Evolutionary conservation across 1,140 invertebrate genomes (phyloP), one percentile per base, ranked within the genome.

Genomic region (Antheraea pernyi): DNA sequence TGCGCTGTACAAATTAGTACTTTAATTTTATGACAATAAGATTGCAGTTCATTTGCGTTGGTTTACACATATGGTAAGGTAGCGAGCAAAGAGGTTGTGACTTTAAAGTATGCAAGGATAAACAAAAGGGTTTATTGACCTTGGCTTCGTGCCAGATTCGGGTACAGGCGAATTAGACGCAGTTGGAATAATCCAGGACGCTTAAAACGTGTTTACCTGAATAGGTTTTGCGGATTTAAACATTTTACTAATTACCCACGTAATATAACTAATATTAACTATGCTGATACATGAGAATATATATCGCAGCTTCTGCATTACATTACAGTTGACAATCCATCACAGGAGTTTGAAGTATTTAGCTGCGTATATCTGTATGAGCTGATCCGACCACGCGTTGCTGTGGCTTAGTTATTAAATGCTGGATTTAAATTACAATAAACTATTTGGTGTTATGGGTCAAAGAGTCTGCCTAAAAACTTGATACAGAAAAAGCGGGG

Each of bases 101-200:
- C 59, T 74, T 73, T 74, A 77, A 76, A 69, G 73, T 71, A 71
- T 71, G 72, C 63, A 71, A 19, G 67, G 69, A 69, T 75, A 75
- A 69, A 80, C 72, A 76, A 78, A 80, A 77, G 79, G 80, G 86
- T 88, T 89, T 85, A 89, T 85, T 88, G 83, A 88, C 86, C 88
- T 88, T 90, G 86, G 88, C 86, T 81, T 74, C 73, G 73, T 77
- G 85, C 88, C 86, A 90, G 85, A 83, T 85, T 86, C 65, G 76
- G 81, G 66, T 75, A 77, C 76, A 74, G 68, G 78, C 81, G 79
- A 83, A 86, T 88, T 86, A 87, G 79, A 76, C 71, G 77, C 79
- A 70, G 74, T 73, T 70, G 66, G 75, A 75, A 84, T 88, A 80
- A 86, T 80, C 77, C 77, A 65, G 72, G 69, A 59, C 59, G 37